phyloP scores from a whole-genome alignment of 2,888 invertebrate species.

The Patella ulyssiponensis region DNA sequence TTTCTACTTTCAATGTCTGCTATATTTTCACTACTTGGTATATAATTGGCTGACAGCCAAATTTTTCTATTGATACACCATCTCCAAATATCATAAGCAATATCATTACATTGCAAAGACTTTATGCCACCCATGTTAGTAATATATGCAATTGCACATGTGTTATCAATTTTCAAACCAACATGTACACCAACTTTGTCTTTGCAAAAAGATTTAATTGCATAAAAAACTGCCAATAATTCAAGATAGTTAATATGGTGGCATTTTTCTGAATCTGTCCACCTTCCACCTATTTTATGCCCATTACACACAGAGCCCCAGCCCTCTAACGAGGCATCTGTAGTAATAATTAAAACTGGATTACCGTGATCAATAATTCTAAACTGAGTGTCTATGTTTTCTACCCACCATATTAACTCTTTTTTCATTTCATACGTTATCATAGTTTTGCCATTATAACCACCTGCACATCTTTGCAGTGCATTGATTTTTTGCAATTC shows the following conservation, averaged over 20 bases:
- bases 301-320: not conserved
- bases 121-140: slow-evolving; percentile 19
- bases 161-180: too few species aligned
- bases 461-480: not conserved
- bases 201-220: not conserved
- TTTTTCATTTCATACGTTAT: not conserved
- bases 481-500: slow-evolving; percentile 12
- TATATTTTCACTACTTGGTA: slow-evolving; percentile 10
- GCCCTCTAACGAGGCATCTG: not conserved
- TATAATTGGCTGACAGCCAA: slow-evolving; percentile 19
- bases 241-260: not conserved
- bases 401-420: slow-evolving; percentile 14
- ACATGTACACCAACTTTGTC: too few species aligned
- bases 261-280: not conserved
- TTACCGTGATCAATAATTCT: not conserved
- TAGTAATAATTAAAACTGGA: not conserved
- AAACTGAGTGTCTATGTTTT: not conserved
- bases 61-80: slow-evolving; percentile 21
- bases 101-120: slow-evolving; percentile 16
- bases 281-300: not conserved
- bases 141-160: slow-evolving; percentile 13
- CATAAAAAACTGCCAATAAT: too few species aligned
- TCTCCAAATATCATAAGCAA: slow-evolving; percentile 17
- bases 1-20: not conserved
- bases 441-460: not conserved